phyloP scores from a whole-genome alignment of 2,797 vertebrate genomes.

The Poecile montanus region DNA sequence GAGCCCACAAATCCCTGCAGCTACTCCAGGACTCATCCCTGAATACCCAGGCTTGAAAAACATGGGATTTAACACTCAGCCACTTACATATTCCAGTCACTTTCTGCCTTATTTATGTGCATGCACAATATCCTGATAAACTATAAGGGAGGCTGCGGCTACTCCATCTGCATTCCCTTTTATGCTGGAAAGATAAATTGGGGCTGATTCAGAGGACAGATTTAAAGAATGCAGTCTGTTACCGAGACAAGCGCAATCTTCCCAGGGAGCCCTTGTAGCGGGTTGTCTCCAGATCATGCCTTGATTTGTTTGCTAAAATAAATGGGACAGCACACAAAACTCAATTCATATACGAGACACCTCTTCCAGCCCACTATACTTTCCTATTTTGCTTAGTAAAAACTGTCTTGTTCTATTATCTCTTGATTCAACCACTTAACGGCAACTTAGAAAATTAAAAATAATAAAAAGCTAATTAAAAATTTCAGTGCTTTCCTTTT shows the following conservation, averaged over 20 bases:
- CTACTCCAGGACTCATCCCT: background rate
- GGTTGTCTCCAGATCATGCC: slow-evolving; percentile 31
- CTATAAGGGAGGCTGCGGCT: background rate
- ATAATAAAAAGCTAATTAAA: slow-evolving; percentile 34
- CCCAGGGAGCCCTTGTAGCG: slow-evolving; percentile 44
- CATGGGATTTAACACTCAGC: background rate
- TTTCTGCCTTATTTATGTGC: slow-evolving; percentile 5
- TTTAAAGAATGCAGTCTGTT: slow-evolving; percentile 53
- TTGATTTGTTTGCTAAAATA: slow-evolving; percentile 48
- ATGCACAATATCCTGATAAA: slow-evolving; percentile 5
- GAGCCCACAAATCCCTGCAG: background rate
- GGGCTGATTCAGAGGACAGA: slow-evolving; percentile 53
- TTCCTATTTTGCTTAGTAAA: background rate
- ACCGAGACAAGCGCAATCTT: slow-evolving; percentile 60
- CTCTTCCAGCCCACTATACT: background rate
- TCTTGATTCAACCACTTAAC: background rate
- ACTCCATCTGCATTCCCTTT: slow-evolving; percentile 29
- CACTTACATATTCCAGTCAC: background rate
- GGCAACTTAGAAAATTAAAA: background rate
- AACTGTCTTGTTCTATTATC: background rate
- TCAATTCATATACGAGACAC: background rate
- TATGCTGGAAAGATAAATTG: slow-evolving; percentile 45
- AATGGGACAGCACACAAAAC: slow-evolving; percentile 39
- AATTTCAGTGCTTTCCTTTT: background rate
- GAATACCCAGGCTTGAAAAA: background rate